These are phyloP conservation scores for Neodontobutis hainanensis DNA, from an alignment of 2,113 vertebrate species.

Conservation along the genomic window DNA sequence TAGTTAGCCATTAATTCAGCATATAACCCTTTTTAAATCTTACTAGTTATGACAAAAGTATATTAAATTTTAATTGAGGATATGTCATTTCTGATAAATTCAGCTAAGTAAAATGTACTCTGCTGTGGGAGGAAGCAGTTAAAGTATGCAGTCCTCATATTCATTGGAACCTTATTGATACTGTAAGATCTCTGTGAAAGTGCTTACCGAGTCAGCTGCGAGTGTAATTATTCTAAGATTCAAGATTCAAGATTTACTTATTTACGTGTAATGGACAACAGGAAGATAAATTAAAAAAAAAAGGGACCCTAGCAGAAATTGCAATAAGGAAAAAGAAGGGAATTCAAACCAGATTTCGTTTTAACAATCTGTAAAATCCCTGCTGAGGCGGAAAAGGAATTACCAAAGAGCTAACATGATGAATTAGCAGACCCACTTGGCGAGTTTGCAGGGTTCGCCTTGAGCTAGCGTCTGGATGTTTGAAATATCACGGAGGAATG, in stretches of 20 bases:
- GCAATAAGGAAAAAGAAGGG: neutral
- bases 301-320: neutral
- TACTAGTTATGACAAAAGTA: constrained; percentile 6
- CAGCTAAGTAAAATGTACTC: neutral
- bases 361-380: constrained; percentile 11
- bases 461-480: constrained; percentile 16
- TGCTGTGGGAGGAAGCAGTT: neutral
- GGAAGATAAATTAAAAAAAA: neutral
- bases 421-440: neutral
- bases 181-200: constrained; percentile 27
- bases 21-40: constrained; percentile 4
- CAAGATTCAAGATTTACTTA: neutral
- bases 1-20: neutral
- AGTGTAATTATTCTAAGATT: neutral
- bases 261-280: neutral
- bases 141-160: constrained; percentile 36
- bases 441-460: constrained; percentile 15
- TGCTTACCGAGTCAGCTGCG: neutral
- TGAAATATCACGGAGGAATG: constrained; percentile 18
- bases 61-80: constrained; percentile 4
- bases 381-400: constrained; percentile 8
- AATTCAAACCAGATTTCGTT: neutral
- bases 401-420: constrained; percentile 3
- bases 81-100: constrained; percentile 5
- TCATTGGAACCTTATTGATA: constrained; percentile 25